Evolutionary conservation across 2,797 vertebrate species (phyloP), one percentile per base, ranked within the genome.

Genomic region (Hydrocynus forskahlii): DNA sequence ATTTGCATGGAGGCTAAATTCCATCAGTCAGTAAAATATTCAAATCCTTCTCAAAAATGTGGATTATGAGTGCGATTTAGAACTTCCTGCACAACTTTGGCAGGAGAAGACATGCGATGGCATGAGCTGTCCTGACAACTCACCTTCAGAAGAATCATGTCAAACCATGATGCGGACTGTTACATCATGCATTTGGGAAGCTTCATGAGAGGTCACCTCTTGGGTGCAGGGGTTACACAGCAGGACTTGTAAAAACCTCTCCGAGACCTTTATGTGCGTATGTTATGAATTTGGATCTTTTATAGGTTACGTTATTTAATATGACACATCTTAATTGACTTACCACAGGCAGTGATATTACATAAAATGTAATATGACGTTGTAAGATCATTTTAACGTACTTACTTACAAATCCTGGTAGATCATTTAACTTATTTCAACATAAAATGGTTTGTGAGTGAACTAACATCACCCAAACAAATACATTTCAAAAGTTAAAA

Each of bases 1-100:
- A 87, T 89, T 86, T 87, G 79, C 81, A 87, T 64, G 79, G 76
- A 74, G 73, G 78, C 79, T 84, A 80, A 73, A 83, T 82, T 83
- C 81, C 81, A 76, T 86, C 83, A 86, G 79, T 78, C 77, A 83
- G 79, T 79, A 79, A 85, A 87, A 87, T 85, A 82, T 89, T 89
- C 23, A 82, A 85, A 87, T 81, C 83, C 64, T 66, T 62, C 68
- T 23, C 21, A 85, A 81, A 83, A 83, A 73, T 72, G 29, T 82
- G 82, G 78, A 84, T 85, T 82, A 70, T n/a, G 77, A 77, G 67
- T 59, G 43, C 73, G 77, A 77, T 87, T 81, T 64, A 45, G 75
- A 84, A 78, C 81, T 78, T 72, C 48, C 17, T 25, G 62, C 62
- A 50, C 38, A 81, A 66, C 81, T 77, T 60, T 16, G 23, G 54